Percentiles rank a stretch among this genome's conserved stretches.
phyloP scores from a whole-genome alignment of 2,113 vertebrate genomes.

The Merops nubicus region DNA sequence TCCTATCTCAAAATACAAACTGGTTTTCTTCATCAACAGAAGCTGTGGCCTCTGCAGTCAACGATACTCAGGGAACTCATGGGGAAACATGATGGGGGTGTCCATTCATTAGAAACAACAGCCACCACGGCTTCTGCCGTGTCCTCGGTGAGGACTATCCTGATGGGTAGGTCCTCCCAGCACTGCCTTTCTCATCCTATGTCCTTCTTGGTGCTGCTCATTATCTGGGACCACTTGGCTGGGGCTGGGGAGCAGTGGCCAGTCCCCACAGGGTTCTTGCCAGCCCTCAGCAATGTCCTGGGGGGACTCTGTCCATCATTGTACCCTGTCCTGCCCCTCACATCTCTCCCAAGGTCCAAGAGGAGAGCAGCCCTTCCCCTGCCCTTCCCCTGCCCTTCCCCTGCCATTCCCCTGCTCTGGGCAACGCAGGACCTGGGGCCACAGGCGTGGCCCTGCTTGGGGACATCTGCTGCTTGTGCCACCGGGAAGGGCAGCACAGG shows the following conservation, averaged over 20 bases:
- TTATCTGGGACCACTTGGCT: background rate
- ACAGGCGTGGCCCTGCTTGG: background rate
- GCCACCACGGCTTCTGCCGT: rapidly evolving
- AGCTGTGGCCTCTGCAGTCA: background rate
- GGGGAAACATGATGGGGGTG: background rate
- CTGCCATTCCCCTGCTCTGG: background rate
- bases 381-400: background rate
- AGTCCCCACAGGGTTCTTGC: background rate
- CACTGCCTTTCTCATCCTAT: background rate
- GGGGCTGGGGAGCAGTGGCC: background rate
- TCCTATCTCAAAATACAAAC: background rate
- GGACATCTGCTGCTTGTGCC: background rate
- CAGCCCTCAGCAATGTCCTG: too few species aligned
- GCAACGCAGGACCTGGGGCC: rapidly evolving
- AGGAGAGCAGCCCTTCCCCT: rapidly evolving
- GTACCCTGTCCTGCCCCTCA: background rate
- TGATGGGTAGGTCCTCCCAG: background rate
- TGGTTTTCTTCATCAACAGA: background rate
- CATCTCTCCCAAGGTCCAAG: background rate
- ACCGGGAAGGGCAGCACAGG: background rate
- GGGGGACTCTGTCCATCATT: background rate
- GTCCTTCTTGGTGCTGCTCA: background rate
- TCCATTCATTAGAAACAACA: rapidly evolving
- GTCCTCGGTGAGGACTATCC: background rate
- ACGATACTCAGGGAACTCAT: rapidly evolving